A percentile compares a stretch with the other conserved stretches of the same genome.
These are phyloP conservation scores for Protaetia brevitarsis DNA, from an alignment of 1,140 invertebrate genomes.

Conservation along the genomic window DNA sequence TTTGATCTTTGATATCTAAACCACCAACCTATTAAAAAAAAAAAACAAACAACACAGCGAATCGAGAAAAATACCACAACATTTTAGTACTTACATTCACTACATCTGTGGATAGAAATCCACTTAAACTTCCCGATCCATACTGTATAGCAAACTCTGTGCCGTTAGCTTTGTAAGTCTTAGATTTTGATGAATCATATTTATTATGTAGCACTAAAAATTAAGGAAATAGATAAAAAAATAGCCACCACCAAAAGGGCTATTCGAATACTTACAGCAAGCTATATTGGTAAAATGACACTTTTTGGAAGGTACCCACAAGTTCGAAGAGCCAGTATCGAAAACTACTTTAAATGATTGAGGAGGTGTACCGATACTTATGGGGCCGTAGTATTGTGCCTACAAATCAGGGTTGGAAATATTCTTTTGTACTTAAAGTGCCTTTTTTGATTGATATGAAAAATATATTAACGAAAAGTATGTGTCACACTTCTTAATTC, in stretches of 20 bases:
- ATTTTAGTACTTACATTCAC: constrained; percentile 65
- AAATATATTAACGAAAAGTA: too few species aligned
- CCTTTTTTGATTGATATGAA: too few species aligned
- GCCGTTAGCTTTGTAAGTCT: constrained; percentile 82
- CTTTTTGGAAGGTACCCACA: constrained; percentile 98
- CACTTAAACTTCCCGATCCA: constrained; percentile 93
- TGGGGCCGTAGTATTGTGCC: constrained; percentile 97
- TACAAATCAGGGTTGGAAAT: constrained; percentile 51
- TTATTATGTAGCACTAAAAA: constrained; percentile 86
- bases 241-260: neutral
- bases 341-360: constrained; percentile 96
- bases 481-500: too few species aligned
- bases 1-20: constrained; percentile 72
- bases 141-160: constrained; percentile 92
- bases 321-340: constrained; percentile 97
- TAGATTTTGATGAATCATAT: constrained; percentile 86
- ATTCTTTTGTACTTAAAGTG: too few species aligned
- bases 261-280: constrained; percentile 75
- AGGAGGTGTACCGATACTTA: constrained; percentile 87
- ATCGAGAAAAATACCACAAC: too few species aligned
- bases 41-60: too few species aligned
- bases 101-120: constrained; percentile 87
- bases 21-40: constrained; percentile 77
- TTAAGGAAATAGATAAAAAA: constrained; percentile 25
- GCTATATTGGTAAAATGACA: constrained; percentile 91